These are phyloP conservation scores for Metaphire vulgaris DNA, from an alignment of 1,140 invertebrate genomes.

Conservation along the genomic window DNA sequence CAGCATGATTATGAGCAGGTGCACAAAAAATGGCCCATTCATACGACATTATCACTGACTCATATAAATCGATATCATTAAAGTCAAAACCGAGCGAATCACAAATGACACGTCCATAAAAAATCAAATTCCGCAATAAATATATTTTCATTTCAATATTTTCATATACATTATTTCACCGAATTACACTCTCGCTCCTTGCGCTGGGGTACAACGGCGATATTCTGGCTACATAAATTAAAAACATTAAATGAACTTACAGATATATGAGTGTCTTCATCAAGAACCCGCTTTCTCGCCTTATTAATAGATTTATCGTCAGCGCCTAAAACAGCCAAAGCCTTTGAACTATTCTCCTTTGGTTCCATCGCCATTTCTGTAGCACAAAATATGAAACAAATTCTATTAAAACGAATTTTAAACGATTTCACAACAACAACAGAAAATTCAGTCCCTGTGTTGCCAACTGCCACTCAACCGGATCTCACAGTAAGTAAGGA, in stretches of 20 bases:
- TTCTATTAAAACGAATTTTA: neutral
- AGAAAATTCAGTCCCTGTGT: neutral
- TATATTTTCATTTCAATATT: neutral
- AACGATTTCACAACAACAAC: neutral
- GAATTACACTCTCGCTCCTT: neutral
- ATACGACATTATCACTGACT: too few species aligned
- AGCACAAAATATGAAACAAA: neutral
- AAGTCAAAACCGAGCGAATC: too few species aligned
- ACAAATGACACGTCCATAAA: too few species aligned
- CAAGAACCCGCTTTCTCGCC: neutral
- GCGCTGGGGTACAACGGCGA: too few species aligned
- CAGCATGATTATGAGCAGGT: too few species aligned
- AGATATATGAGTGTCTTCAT: neutral
- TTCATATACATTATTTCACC: neutral
- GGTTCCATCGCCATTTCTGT: neutral
- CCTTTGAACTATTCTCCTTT: neutral
- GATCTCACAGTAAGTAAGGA: too few species aligned
- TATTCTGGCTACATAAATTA: neutral
- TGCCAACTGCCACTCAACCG: too few species aligned
- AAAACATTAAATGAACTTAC: neutral
- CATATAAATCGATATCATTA: too few species aligned
- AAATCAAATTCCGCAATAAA: too few species aligned
- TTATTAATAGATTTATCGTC: neutral
- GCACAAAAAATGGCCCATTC: too few species aligned
- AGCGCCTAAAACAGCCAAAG: neutral